Conservation (phyloP, 2,113 vertebrate genomes). For the Odontophorus gujanensis region DNA sequence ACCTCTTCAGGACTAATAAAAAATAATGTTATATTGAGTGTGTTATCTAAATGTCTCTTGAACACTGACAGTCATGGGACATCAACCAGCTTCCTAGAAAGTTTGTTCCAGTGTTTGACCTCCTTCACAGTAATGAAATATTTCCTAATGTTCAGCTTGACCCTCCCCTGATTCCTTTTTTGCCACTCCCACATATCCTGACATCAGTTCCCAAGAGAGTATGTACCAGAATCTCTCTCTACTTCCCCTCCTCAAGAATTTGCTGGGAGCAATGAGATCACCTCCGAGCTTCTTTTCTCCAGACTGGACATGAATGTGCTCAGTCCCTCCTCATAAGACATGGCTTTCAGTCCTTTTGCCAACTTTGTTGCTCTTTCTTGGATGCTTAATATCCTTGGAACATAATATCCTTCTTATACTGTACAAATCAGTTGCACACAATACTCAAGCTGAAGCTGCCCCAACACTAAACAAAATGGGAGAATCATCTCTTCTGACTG, state of each 20-base stretch:
- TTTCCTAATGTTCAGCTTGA: background rate
- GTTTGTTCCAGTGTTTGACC: background rate
- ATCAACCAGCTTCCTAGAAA: background rate
- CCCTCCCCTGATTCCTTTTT: background rate
- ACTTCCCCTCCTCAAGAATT: background rate
- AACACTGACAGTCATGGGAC: no score
- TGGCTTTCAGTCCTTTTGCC: background rate
- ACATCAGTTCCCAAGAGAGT: background rate
- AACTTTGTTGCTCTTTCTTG: background rate
- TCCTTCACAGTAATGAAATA: background rate
- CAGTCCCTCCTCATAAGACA: background rate
- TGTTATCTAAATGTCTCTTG: no score
- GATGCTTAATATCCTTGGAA: background rate
- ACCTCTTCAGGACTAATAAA: no score
- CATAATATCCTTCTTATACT: background rate
- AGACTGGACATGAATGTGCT: background rate
- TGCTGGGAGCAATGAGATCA: background rate
- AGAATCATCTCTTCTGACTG: background rate
- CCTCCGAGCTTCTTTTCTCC: background rate
- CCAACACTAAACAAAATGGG: background rate
- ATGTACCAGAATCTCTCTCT: background rate
- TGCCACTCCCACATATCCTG: background rate
- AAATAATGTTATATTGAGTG: no score
- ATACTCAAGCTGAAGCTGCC: background rate
- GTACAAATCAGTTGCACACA: background rate